Conservation (phyloP, 1,140 invertebrate species). For the Dreissena polymorpha region DNA sequence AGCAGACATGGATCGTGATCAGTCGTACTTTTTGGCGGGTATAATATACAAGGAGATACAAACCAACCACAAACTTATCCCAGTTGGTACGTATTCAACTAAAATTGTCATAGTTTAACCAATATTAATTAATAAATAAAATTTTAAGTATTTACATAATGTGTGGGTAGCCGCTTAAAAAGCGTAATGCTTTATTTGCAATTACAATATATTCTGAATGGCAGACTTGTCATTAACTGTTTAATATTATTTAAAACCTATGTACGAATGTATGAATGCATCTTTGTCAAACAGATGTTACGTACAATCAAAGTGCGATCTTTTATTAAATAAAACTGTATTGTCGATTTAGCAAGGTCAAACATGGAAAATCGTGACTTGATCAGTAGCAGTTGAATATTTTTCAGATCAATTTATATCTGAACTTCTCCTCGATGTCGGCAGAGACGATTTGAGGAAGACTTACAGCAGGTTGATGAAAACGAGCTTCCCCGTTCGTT, state of each 20-base stretch:
- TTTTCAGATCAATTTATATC: neutral
- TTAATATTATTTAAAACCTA: neutral
- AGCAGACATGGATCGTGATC: slow-evolving; percentile 11
- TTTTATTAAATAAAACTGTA: neutral
- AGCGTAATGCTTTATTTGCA: neutral
- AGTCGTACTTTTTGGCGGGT: slow-evolving; percentile 4
- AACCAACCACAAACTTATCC: neutral
- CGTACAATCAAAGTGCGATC: neutral
- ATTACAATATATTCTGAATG: neutral
- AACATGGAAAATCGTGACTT: too few relatives aligned
- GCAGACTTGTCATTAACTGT: neutral
- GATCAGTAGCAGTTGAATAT: neutral
- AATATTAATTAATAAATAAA: neutral
- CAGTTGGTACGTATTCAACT: neutral
- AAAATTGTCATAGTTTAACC: neutral
- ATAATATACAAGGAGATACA: slow-evolving; percentile 15
- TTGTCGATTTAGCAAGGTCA: neutral
- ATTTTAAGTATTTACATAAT: neutral
- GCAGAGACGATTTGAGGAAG: neutral
- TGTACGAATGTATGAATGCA: neutral
- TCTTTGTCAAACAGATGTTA: neutral
- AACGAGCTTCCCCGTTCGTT: neutral
- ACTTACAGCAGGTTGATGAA: neutral
- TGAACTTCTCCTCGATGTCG: neutral
- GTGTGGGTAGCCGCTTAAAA: neutral